Evolutionary conservation across 2,888 invertebrate genomes (phyloP).

Genomic region (Cerastis leucographa): DNA sequence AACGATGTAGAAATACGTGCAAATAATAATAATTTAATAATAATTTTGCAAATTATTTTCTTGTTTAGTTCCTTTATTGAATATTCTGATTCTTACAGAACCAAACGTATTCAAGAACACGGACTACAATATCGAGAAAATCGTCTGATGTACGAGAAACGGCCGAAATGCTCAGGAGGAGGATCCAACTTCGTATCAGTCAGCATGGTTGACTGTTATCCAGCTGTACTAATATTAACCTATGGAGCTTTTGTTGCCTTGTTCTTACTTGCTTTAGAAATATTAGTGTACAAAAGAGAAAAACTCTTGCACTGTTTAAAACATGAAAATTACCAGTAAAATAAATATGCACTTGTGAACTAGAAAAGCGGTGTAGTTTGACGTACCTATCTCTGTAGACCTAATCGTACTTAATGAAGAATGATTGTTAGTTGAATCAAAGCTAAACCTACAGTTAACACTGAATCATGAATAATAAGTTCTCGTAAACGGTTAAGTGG

Average conservation of each 20-base stretch:
- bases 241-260: conserved; percentile 80
- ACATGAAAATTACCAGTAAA: conserved; percentile 23
- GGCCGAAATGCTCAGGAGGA: conserved; percentile 92
- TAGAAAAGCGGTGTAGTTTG: not conserved
- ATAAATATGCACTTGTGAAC: not conserved
- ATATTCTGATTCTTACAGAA: conserved; percentile 70
- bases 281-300: conserved; percentile 70
- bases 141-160: conserved; percentile 91
- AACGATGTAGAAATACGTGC: no score
- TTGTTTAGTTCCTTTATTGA: not conserved
- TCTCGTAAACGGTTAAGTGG: conserved; percentile 42
- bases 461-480: conserved; percentile 49
- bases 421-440: conserved; percentile 30
- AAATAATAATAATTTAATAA: no score
- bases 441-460: conserved; percentile 32
- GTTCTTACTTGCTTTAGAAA: conserved; percentile 75
- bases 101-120: conserved; percentile 86
- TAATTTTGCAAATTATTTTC: no score
- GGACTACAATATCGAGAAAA: conserved; percentile 91
- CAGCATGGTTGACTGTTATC: conserved; percentile 91
- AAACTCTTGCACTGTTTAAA: conserved; percentile 61
- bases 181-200: conserved; percentile 92
- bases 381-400: conserved; percentile 22
- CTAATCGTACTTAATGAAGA: conserved; percentile 13
- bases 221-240: conserved; percentile 81